A percentile compares a stretch with the other conserved stretches of the same genome.
Conservation (phyloP, 1,140 invertebrate genomes). For the Eciton burchellii region DNA sequence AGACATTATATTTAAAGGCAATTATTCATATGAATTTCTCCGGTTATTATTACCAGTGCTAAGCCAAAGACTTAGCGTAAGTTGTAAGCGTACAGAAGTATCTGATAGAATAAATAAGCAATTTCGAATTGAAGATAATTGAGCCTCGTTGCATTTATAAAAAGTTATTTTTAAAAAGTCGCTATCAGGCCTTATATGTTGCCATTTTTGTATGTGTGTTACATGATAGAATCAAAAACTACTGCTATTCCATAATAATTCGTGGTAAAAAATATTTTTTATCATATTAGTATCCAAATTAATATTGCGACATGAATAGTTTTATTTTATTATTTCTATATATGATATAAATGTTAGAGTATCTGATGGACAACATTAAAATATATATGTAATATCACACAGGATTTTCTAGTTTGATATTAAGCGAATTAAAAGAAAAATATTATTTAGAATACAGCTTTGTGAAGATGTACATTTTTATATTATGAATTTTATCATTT, state of each 20-base stretch:
- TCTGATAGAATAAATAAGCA: conserved; percentile 28
- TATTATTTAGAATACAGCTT: conserved; percentile 25
- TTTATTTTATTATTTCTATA: conserved; percentile 57
- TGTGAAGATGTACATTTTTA: conserved; percentile 23
- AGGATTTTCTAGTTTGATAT: conserved; percentile 43
- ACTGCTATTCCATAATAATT: conserved; percentile 42
- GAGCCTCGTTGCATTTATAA: conserved; percentile 34
- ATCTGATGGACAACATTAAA: conserved; percentile 36
- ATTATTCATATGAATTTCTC: conserved; percentile 33
- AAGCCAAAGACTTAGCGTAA: conserved; percentile 62
- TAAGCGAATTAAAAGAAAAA: conserved; percentile 26
- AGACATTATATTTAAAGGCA: conserved; percentile 9
- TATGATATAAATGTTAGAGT: conserved; percentile 42
- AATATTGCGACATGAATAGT: conserved; percentile 33
- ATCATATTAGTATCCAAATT: conserved; percentile 43
- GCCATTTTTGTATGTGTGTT: conserved; percentile 44
- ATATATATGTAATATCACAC: conserved; percentile 10
- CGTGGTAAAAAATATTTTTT: conserved; percentile 34
- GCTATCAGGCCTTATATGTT: conserved; percentile 49
- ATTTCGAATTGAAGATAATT: conserved; percentile 44
- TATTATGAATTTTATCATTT: conserved; percentile 32
- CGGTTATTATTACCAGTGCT: conserved; percentile 52
- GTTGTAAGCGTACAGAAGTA: conserved; percentile 43
- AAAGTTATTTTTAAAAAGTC: conserved; percentile 13
- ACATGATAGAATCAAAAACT: conserved; percentile 57